phyloP scores from a whole-genome alignment of 2,888 invertebrate species.

The Patella caerulea region DNA sequence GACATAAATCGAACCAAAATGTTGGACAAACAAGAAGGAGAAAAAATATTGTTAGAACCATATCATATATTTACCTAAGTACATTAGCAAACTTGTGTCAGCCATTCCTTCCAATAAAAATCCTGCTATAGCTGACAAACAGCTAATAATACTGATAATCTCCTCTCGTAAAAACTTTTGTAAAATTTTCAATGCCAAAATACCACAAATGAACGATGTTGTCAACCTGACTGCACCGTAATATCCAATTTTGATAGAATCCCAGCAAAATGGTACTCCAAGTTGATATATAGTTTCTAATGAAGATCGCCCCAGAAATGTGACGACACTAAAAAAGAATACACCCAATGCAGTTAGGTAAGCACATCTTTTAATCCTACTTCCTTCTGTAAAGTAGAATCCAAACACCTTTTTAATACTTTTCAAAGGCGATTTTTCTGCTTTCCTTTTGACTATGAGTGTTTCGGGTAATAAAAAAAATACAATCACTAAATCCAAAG shows the following conservation, averaged over 20 bases:
- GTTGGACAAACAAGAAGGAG: no score
- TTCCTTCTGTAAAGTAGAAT: constrained; percentile 34
- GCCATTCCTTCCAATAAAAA: constrained; percentile 13
- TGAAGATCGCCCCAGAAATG: constrained; percentile 28
- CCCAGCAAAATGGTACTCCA: constrained; percentile 46
- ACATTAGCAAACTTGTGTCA: constrained; percentile 4
- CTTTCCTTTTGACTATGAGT: constrained; percentile 21
- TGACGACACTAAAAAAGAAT: constrained; percentile 27
- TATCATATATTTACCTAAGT: constrained; percentile 1
- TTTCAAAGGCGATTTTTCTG: constrained; percentile 25
- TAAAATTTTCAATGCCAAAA: constrained; percentile 34
- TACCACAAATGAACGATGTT: constrained; percentile 34
- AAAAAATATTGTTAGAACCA: no score
- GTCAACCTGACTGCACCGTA: constrained; percentile 32
- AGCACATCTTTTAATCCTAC: constrained; percentile 32
- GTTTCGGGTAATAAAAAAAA: constrained; percentile 36
- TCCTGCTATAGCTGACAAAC: not conserved
- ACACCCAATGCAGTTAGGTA: constrained; percentile 31
- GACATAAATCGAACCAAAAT: no score
- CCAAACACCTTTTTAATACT: constrained; percentile 34
- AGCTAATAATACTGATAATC: constrained; percentile 20
- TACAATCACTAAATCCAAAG: constrained; percentile 26
- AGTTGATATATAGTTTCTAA: constrained; percentile 43
- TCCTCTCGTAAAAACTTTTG: constrained; percentile 39
- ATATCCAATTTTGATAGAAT: constrained; percentile 40